Conservation (phyloP, 2,888 invertebrate species). For the Caenorhabditis auriculariae region DNA sequence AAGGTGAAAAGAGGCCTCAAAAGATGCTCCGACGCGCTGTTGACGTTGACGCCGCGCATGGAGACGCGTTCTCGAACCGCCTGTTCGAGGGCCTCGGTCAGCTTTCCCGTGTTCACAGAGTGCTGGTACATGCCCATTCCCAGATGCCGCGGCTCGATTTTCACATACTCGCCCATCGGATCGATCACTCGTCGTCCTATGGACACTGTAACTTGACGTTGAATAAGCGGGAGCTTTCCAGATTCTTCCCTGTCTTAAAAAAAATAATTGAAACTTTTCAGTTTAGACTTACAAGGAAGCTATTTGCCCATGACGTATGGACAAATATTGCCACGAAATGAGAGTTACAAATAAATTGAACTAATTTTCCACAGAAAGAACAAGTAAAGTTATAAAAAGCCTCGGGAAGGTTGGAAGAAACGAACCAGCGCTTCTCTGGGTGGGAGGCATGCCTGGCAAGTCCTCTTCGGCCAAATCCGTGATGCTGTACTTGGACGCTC, state of each 20-base stretch:
- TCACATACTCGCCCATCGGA: conserved; percentile 86
- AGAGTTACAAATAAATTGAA: too few relatives aligned
- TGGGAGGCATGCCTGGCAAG: conserved; percentile 81
- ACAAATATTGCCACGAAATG: too few relatives aligned
- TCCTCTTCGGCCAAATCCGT: conserved; percentile 81
- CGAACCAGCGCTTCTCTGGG: conserved; percentile 77
- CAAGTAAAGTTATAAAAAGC: neutral
- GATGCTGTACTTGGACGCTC: conserved; percentile 89
- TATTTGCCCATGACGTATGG: too few relatives aligned
- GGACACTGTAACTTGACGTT: conserved; percentile 64
- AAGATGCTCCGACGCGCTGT: conserved; percentile 80
- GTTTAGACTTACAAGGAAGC: too few relatives aligned
- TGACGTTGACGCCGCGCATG: conserved; percentile 88
- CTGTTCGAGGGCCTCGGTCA: conserved; percentile 75
- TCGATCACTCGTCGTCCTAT: conserved; percentile 86
- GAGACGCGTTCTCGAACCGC: conserved; percentile 88
- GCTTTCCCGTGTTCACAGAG: conserved; percentile 79
- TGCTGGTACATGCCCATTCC: conserved; percentile 94
- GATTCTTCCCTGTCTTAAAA: too few relatives aligned
- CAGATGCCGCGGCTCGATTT: conserved; percentile 87
- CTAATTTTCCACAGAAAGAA: too few relatives aligned
- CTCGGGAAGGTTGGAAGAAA: too few relatives aligned
- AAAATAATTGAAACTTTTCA: too few relatives aligned
- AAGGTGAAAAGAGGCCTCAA: neutral
- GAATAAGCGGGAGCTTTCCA: too few relatives aligned